phyloP scores from a whole-genome alignment of 92 coral and sea anemone species.

The Palythoa heliodiscus region DNA sequence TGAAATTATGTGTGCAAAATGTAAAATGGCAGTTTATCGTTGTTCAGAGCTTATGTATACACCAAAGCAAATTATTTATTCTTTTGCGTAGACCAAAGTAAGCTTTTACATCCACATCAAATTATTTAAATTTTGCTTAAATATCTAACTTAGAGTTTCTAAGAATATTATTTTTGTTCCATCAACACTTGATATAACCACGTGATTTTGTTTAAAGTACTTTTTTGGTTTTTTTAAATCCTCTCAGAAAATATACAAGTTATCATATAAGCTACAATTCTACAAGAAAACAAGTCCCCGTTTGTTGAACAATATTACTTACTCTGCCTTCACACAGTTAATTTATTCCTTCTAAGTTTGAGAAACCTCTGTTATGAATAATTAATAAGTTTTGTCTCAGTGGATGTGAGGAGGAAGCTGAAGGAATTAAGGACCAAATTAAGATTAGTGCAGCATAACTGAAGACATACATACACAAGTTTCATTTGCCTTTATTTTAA shows the following conservation, averaged over 20 bases:
- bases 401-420: neutral
- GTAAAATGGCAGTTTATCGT: no score
- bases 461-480: neutral
- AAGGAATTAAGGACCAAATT: neutral
- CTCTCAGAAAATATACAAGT: neutral
- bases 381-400: slow-evolving; percentile 78
- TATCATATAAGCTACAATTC: neutral
- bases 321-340: slow-evolving; percentile 1
- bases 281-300: slow-evolving; percentile 2
- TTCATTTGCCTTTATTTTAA: neutral
- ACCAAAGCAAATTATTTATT: no score
- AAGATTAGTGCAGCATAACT: neutral
- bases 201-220: neutral
- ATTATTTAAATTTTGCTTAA: no score
- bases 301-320: neutral
- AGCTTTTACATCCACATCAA: no score
- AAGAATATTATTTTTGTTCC: neutral
- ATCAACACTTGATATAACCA: neutral
- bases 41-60: no score
- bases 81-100: no score
- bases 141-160: neutral
- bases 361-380: slow-evolving; percentile 47
- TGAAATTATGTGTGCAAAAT: no score
- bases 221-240: neutral
- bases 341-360: slow-evolving; percentile 24